phyloP scores from a whole-genome alignment of 2,888 invertebrate genomes.

The Caenorhabditis virilis region DNA sequence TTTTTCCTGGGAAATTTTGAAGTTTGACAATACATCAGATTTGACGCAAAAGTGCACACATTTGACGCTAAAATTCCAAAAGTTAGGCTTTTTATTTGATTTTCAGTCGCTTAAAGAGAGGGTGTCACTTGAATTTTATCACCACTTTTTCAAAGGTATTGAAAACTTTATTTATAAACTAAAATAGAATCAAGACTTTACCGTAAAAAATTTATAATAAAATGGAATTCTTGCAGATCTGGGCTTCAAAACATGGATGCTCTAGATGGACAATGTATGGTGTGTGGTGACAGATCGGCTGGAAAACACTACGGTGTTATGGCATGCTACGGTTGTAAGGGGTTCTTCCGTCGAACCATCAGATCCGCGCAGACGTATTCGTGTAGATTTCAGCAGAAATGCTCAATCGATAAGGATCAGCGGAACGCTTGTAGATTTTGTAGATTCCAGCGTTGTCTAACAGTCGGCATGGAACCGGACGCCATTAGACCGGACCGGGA shows the following conservation, averaged over 20 bases:
- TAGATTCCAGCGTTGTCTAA: conserved; percentile 64
- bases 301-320: conserved; percentile 65
- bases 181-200: too few species aligned
- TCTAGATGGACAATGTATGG: conserved; percentile 50
- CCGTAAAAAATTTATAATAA: not conserved
- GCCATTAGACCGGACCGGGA: conserved; percentile 67
- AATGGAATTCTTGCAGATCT: conserved; percentile 9
- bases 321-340: conserved; percentile 66
- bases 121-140: too few species aligned
- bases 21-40: too few species aligned
- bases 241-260: conserved; percentile 10
- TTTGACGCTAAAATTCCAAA: too few species aligned
- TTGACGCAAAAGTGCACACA: too few species aligned
- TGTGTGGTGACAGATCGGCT: conserved; percentile 63
- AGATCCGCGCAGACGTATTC: conserved; percentile 60
- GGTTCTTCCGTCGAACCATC: conserved; percentile 66
- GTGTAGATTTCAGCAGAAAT: conserved; percentile 61
- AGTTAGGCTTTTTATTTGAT: too few species aligned
- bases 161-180: too few species aligned
- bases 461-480: conserved; percentile 66
- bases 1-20: too few species aligned
- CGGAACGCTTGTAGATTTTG: conserved; percentile 65
- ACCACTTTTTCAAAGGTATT: too few species aligned
- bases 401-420: conserved; percentile 66
- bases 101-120: too few species aligned